Base-by-base conservation (phyloP, 2,888 invertebrate genomes). In the Hartigia nigra region DNA sequence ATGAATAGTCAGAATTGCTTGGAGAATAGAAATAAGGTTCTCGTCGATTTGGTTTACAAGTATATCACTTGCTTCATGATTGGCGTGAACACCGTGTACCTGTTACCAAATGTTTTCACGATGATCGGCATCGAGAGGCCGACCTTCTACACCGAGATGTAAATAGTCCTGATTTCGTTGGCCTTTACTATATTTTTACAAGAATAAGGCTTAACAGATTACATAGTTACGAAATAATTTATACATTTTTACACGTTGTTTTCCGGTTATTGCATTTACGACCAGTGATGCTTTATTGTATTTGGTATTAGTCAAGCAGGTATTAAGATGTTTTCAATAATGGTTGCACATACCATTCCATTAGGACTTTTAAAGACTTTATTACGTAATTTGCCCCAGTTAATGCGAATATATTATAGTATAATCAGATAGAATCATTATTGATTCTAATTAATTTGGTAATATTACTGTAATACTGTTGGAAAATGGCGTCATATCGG, bases 141-240 rank as follows among this genome's bases (percentile, higher is more conserved):
- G 0, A 96, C 96, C 1, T 97, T 97, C 92, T 97, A 96, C 88
- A 96, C 96, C 0, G 97, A 98, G 93, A 95, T 97, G 85, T 96
- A 93, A 93, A 79, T 35, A 74, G 9, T 12, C 12, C 12, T 31
- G 12, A 31, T 14, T 55, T 55, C 23, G 23, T 23, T 77, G 37
- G 72, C 72, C 74, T n/a, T n/a, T 31, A 31, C 37, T 77, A 12
- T 14, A 37, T 34, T 39, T 70, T 23, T 34, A 72, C 37, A 55
- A 55, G 55, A 55, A 74, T 77, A 34, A 69, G n/a, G 34, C 32
- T 37, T 37, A 39, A 74, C 31, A 36, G 14, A 70, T 70, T 31
- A 74, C 23, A 75, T 77, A 31, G 36, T 23, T 31, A 70, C 70
- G 76, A 76, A 69, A 76, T 76, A 37, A 76, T 55, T 55, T 55